Conservation (phyloP, 2,797 vertebrate genomes). For the Luscinia megarhynchos region DNA sequence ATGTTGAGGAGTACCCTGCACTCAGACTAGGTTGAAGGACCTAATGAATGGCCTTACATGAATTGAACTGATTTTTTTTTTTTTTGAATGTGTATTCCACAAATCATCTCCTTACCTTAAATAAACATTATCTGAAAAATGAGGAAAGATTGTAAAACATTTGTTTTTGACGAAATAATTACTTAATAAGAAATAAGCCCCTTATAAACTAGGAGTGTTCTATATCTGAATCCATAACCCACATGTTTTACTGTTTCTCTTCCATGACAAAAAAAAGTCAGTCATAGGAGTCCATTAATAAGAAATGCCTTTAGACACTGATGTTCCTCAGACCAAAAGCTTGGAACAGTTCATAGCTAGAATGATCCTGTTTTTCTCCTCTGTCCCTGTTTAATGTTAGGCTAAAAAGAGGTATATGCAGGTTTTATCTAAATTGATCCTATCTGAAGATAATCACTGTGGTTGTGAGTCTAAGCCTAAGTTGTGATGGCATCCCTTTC, state of each 20-base stretch:
- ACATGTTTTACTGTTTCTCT: not conserved
- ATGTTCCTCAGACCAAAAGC: not conserved
- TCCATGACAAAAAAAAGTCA: not conserved
- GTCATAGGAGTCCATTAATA: not conserved
- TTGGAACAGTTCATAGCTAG: not conserved
- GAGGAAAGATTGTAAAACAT: not conserved
- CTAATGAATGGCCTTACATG: not conserved
- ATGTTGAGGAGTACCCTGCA: fast-evolving
- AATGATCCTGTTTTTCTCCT: not conserved
- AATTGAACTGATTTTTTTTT: not conserved
- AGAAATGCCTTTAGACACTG: not conserved
- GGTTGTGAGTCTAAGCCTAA: not conserved
- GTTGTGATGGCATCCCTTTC: not conserved
- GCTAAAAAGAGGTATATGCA: not conserved
- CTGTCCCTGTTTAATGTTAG: not conserved
- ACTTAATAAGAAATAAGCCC: not conserved
- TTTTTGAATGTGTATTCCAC: not conserved
- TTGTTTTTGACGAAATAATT: not conserved
- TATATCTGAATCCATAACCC: not conserved
- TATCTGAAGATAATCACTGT: not conserved
- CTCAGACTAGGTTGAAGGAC: not conserved
- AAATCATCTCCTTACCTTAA: not conserved
- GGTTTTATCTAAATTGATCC: not conserved
- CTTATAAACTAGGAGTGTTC: not conserved
- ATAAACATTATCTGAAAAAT: not conserved